Percentiles rank a stretch among this genome's conserved stretches.
These are phyloP conservation scores for Cyrtodaria siliqua DNA, from an alignment of 2,888 invertebrate genomes.

Conservation along the genomic window DNA sequence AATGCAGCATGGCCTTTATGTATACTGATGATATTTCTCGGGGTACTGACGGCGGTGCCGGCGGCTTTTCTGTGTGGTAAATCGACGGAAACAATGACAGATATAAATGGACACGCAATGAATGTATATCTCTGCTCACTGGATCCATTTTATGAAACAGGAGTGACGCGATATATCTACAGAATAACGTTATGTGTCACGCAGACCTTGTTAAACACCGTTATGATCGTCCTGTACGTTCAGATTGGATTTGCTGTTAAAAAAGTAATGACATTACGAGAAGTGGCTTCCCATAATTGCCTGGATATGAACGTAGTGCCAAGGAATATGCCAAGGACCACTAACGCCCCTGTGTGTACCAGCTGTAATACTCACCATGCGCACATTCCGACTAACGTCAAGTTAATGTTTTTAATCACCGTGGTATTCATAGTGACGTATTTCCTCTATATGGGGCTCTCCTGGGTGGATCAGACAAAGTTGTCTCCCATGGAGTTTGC, in stretches of 20 bases:
- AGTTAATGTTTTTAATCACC: slow-evolving; percentile 56
- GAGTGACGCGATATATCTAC: slow-evolving; percentile 31
- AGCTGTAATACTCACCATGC: not conserved
- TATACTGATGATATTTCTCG: slow-evolving; percentile 35
- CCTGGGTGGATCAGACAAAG: slow-evolving; percentile 50
- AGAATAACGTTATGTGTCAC: slow-evolving; percentile 24
- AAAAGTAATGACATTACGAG: slow-evolving; percentile 31
- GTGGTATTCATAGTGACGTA: slow-evolving; percentile 56
- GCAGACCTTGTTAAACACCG: slow-evolving; percentile 30
- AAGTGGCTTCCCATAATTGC: not conserved
- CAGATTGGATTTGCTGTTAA: slow-evolving; percentile 43
- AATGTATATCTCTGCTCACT: slow-evolving; percentile 42
- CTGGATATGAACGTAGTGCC: slow-evolving; percentile 7
- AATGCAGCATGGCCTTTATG: slow-evolving; percentile 44
- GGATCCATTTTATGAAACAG: slow-evolving; percentile 37
- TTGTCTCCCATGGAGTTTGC: slow-evolving; percentile 39
- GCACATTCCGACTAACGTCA: slow-evolving; percentile 41
- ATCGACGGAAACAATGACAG: slow-evolving; percentile 27
- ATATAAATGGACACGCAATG: slow-evolving; percentile 12
- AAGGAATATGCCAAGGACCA: not conserved
- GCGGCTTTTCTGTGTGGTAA: slow-evolving; percentile 57
- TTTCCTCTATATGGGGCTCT: slow-evolving; percentile 36
- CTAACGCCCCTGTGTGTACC: not conserved
- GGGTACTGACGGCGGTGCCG: slow-evolving; percentile 46
- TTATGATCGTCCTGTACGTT: slow-evolving; percentile 46